Evolutionary conservation across 1,140 invertebrate genomes (phyloP).

Genomic region (Stenopsyche tienmushanensis): DNA sequence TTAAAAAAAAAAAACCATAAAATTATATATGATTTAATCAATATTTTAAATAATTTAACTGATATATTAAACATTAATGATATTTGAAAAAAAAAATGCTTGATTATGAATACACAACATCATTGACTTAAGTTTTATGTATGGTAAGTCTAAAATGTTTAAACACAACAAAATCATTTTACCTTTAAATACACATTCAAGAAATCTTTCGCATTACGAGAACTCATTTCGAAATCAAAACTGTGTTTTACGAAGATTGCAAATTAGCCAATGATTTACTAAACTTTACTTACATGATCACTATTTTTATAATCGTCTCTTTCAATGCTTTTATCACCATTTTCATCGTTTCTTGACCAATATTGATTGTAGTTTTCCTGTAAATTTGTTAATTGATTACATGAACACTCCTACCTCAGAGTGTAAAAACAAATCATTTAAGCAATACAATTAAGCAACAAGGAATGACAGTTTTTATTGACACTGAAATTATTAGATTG

Average conservation of each 20-base stretch:
- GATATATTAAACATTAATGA: background rate
- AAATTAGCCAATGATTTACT: too few relatives aligned
- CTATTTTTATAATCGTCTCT: slow-evolving; percentile 34
- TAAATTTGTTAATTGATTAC: slow-evolving; percentile 18
- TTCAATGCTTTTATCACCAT: slow-evolving; percentile 29
- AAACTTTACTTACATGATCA: slow-evolving; percentile 28
- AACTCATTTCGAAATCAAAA: too few relatives aligned
- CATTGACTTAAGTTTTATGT: too few relatives aligned
- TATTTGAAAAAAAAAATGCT: background rate
- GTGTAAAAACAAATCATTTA: background rate
- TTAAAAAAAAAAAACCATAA: background rate
- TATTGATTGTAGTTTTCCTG: slow-evolving; percentile 37
- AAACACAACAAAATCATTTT: background rate
- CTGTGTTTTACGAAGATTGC: too few relatives aligned
- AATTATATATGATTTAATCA: background rate
- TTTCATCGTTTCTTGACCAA: slow-evolving; percentile 27
- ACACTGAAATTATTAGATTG: too few relatives aligned
- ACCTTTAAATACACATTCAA: background rate
- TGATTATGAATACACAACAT: too few relatives aligned
- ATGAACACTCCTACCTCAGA: background rate
- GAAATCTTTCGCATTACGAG: too few relatives aligned
- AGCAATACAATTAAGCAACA: background rate
- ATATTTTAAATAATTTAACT: background rate
- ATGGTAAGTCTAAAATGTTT: too few relatives aligned
- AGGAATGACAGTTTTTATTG: too few relatives aligned